A percentile compares a stretch with the other conserved stretches of the same genome.
Evolutionary conservation across 2,888 invertebrate genomes (phyloP).

Genomic region (Pseudanteris insignis): DNA sequence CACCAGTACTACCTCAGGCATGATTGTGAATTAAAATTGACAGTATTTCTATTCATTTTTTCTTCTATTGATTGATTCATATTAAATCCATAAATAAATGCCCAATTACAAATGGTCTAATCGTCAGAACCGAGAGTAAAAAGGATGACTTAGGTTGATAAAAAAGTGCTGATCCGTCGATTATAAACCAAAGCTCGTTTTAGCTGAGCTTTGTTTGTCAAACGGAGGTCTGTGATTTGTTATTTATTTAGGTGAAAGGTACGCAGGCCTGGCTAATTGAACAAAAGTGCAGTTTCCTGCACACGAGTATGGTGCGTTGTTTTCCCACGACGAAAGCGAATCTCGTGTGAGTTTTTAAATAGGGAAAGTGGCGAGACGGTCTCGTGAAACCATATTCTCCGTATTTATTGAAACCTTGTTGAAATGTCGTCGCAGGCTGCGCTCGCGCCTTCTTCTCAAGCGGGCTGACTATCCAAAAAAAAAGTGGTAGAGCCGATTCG

Average conservation of each 20-base stretch:
- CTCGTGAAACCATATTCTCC: slow-evolving; percentile 21
- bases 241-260: slow-evolving; percentile 35
- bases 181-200: too few relatives aligned
- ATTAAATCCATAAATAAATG: too few relatives aligned
- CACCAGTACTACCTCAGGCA: too few relatives aligned
- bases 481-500: slow-evolving; percentile 1
- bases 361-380: slow-evolving; percentile 37
- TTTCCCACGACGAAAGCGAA: slow-evolving; percentile 29
- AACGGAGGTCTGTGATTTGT: background rate
- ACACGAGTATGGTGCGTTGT: slow-evolving; percentile 11
- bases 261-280: slow-evolving; percentile 21
- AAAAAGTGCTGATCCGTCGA: too few relatives aligned
- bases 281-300: slow-evolving; percentile 27
- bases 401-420: slow-evolving; percentile 34
- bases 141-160: too few relatives aligned
- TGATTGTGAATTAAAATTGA: too few relatives aligned
- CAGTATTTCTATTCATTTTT: too few relatives aligned
- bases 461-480: slow-evolving; percentile 3
- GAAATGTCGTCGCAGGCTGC: slow-evolving; percentile 8
- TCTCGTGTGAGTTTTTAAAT: slow-evolving; percentile 39
- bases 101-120: too few relatives aligned
- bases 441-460: background rate
- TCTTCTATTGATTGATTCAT: too few relatives aligned
- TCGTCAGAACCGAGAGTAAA: too few relatives aligned
- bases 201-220: too few relatives aligned